Evolutionary conservation across 2,888 invertebrate genomes (phyloP), one percentile per base, ranked within the genome.

Genomic region (Mesopsocus fuscifrons): DNA sequence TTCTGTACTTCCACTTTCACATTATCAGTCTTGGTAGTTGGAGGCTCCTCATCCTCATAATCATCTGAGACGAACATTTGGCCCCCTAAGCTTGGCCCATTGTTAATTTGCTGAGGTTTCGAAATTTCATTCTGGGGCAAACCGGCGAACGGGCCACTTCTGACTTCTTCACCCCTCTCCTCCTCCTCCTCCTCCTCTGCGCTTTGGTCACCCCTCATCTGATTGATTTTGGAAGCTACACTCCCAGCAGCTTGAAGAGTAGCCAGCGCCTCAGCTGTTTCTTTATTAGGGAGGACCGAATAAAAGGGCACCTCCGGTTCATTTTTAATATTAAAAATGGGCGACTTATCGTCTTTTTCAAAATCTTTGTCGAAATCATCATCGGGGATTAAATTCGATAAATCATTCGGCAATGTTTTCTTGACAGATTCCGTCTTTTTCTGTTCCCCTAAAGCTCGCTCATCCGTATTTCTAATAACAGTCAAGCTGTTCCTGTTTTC

Each of bases 281-380:
- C 69, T 18, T 70, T 67, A 48, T 68, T 74, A 11, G 74, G 73
- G 22, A 76, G 58, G 1, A 72, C 68, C 1, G 74, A 66, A 50
- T 70, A 76, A 49, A 69, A 58, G 6, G 50, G 44, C 20, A 43
- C 34, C 58, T 34, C 54, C 53, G 13, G 51, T 51, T 1, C 55
- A n/a, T n/a, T n/a, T n/a, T 49, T 3, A 54, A 11, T 9, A 6
- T 26, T 6, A 11, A 26, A 26, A 26, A 26, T 26, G 8, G 26
- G 26, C 6, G 26, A 26, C 26, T 6, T 11, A 11, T 26, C 26
- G 8, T 26, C 8, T 6, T 26, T 26, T 9, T 26, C 11, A 9
- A 26, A 26, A 13, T 5, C 5, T 13, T 16, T 18, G 5, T 38
- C 38, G 20, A 38, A 38, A 18, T 38, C 38, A 20, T 17, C 17